Conservation (phyloP, 2,888 invertebrate genomes). For the Hesperia comma region DNA sequence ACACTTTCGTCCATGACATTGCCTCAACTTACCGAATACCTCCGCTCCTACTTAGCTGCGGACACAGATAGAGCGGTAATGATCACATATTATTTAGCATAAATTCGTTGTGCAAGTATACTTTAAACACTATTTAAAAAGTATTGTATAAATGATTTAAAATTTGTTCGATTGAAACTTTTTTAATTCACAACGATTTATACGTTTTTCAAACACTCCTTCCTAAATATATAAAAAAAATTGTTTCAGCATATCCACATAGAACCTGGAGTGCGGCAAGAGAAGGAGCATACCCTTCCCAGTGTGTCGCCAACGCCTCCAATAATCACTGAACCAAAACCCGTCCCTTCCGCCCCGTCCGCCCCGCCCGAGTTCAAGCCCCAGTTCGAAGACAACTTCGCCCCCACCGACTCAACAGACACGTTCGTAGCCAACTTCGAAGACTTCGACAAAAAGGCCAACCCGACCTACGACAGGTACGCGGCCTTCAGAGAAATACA, state of each 20-base stretch:
- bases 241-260: conserved; percentile 69
- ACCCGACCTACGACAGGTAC: conserved; percentile 90
- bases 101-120: too few relatives aligned
- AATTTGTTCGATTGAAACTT: too few relatives aligned
- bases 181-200: too few relatives aligned
- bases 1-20: conserved; percentile 93
- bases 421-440: conserved; percentile 88
- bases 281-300: conserved; percentile 57
- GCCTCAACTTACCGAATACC: conserved; percentile 92
- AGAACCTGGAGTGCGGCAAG: conserved; percentile 57
- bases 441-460: conserved; percentile 82
- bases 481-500: conserved; percentile 95
- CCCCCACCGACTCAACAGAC: conserved; percentile 68
- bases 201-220: too few relatives aligned
- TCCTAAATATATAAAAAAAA: too few relatives aligned
- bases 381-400: conserved; percentile 87
- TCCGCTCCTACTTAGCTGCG: conserved; percentile 83
- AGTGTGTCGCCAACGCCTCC: conserved; percentile 44
- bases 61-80: conserved; percentile 72
- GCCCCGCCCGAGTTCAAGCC: conserved; percentile 66
- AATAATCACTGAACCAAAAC: conserved; percentile 46
- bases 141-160: too few relatives aligned
- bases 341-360: conserved; percentile 44
- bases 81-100: neutral
- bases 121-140: too few relatives aligned